Evolutionary conservation across 2,888 invertebrate genomes (phyloP).

Genomic region (Ophion ventricosus): DNA sequence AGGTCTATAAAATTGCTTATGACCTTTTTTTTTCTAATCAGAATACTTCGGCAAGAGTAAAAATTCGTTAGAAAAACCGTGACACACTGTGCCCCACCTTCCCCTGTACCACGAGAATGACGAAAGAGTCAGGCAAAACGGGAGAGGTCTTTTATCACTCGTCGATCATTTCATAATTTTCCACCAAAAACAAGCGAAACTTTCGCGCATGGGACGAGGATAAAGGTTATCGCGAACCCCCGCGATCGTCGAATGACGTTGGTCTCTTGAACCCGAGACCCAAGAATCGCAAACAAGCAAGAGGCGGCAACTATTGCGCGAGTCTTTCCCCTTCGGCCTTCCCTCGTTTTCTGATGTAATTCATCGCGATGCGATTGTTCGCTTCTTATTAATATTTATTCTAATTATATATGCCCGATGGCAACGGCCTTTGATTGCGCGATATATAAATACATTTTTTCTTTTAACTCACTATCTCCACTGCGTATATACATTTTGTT

Average conservation of each 20-base stretch:
- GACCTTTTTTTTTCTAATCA: no score
- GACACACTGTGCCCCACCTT: no score
- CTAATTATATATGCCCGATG: conserved; percentile 29
- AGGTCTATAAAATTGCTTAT: no score
- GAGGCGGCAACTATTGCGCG: conserved; percentile 18
- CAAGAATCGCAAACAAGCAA: conserved; percentile 7
- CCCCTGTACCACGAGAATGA: background rate
- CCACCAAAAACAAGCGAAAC: conserved; percentile 35
- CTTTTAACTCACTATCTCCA: background rate
- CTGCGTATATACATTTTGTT: no score
- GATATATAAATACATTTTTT: conserved; percentile 7
- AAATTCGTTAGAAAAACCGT: no score
- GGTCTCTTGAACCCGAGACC: conserved; percentile 51
- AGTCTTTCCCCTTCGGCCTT: conserved; percentile 1
- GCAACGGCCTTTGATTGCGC: conserved; percentile 35
- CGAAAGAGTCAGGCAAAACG: conserved; percentile 1
- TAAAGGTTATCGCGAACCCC: conserved; percentile 63
- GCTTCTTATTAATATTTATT: conserved; percentile 40
- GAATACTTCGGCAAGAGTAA: no score
- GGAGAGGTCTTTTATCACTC: conserved; percentile 19
- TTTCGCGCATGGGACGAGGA: background rate
- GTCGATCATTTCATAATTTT: conserved; percentile 44
- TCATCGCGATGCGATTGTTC: conserved; percentile 11
- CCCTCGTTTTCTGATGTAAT: conserved; percentile 38
- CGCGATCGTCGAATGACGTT: conserved; percentile 39